Conservation (phyloP, 2,113 vertebrate genomes). For the Archilochus colubris region DNA sequence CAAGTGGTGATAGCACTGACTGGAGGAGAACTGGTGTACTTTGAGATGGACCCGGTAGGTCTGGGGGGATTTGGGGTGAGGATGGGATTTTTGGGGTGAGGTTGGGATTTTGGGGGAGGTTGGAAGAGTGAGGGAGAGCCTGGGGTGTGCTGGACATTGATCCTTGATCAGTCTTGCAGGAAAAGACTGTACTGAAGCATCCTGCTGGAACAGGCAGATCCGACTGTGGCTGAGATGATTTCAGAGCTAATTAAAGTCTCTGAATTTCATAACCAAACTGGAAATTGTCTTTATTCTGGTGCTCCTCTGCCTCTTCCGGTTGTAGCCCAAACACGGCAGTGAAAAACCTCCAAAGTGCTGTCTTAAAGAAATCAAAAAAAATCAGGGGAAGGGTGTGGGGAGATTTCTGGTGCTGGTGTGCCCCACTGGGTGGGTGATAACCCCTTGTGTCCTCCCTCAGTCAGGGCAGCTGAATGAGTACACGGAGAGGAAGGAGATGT, state of each 20-base stretch:
- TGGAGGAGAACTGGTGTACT: slow-evolving; percentile 97
- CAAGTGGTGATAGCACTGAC: slow-evolving; percentile 98
- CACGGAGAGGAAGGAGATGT: slow-evolving; percentile 98
- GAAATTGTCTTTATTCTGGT: background rate
- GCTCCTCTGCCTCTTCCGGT: background rate
- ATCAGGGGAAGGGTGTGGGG: background rate
- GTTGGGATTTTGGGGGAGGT: background rate
- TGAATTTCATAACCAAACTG: background rate
- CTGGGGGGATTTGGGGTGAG: background rate
- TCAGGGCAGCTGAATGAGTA: slow-evolving; percentile 98
- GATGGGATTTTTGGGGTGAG: too few relatives aligned
- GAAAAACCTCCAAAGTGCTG: background rate
- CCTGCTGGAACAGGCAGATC: background rate
- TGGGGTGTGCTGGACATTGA: background rate
- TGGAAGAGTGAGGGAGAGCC: background rate
- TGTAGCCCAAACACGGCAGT: background rate
- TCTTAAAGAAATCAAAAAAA: background rate
- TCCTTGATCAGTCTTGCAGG: background rate
- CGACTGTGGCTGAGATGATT: background rate
- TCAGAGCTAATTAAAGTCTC: background rate
- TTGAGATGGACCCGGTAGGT: slow-evolving; percentile 98
- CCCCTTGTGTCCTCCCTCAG: slow-evolving; percentile 61
- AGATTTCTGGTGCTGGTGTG: background rate
- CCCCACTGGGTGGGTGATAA: background rate
- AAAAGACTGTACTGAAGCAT: background rate